Conservation (phyloP, 2,797 vertebrate species). For the Coluber constrictor region DNA sequence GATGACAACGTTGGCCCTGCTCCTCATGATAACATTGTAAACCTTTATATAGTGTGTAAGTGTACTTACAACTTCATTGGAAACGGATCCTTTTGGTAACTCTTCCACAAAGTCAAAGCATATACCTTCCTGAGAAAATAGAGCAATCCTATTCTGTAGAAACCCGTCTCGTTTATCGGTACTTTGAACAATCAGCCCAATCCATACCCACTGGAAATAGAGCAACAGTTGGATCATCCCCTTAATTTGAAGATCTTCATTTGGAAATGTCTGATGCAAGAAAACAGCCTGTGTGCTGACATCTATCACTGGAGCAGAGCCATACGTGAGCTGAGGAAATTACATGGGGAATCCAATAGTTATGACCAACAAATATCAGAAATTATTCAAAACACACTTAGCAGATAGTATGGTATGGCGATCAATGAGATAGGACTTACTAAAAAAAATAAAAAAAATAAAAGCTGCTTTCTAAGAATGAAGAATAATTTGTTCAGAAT, state of each 20-base stretch:
- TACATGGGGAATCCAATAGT: too few relatives aligned
- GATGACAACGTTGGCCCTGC: not conserved
- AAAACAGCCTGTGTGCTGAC: not conserved
- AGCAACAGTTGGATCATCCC: not conserved
- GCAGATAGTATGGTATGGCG: too few relatives aligned
- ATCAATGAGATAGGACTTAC: too few relatives aligned
- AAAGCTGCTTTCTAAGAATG: too few relatives aligned
- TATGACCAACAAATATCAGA: too few relatives aligned
- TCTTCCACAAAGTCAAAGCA: not conserved
- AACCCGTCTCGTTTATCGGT: not conserved
- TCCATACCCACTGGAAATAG: not conserved
- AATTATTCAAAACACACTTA: too few relatives aligned
- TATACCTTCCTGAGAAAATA: not conserved
- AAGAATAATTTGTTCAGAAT: too few relatives aligned
- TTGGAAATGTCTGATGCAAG: not conserved
- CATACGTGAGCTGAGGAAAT: not conserved
- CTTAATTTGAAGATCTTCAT: not conserved
- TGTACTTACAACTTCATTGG: accelerated
- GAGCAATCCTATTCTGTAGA: not conserved
- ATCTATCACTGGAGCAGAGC: not conserved
- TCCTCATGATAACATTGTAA: accelerated
- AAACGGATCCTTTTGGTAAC: not conserved
- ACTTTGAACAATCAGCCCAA: not conserved
- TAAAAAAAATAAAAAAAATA: too few relatives aligned
- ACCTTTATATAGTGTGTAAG: not conserved